Base-by-base conservation (phyloP, 2,797 vertebrate species). In the Apogon hyalosoma region DNA sequence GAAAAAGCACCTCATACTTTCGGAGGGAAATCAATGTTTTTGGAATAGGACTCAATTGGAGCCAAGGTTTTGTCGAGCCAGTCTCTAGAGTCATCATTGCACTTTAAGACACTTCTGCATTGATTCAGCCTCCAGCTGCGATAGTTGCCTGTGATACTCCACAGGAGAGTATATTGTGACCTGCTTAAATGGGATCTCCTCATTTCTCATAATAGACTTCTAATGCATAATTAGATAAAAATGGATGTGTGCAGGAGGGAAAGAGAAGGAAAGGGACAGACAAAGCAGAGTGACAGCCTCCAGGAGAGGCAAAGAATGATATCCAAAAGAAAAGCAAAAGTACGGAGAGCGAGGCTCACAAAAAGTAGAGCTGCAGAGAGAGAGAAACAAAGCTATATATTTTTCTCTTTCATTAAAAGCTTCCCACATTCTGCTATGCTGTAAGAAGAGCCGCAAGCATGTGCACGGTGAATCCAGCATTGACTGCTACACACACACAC, bases 181-280 rank as follows among this genome's bases (percentile, higher is more conserved):
- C 76, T 73, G 79, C 75, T 75, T 82, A 69, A 75, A 86, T 61
- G 54, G 84, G 73, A 82, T 61, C 73, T 76, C 62, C 75, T 76
- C 63, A 64, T 59, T 61, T 55, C 47, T 70, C 70, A 77, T 73
- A 75, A 83, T 51, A 73, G 46, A 54, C 63, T 60, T 60, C 69
- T 75, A 83, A 85, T 63, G 65, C 51, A 68, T 83, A 73, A 78
- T 78, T 75, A 74, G 71, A 79, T 77, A 45, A 72, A 49, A 67
- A 63, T 51, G 63, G 46, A 50, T 62, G 46, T 13, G 54, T 4
- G 28, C 19, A 36, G 13, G 21, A 75, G 53, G 38, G 41, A 65
- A 33, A 8, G 12, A 40, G 52, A 71, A 74, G 71, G 66, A 71
- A 73, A 39, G 55, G 70, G 39, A 60, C 40, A 49, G 47, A 66